A percentile compares a stretch with the other conserved stretches of the same genome.
Conservation (phyloP, 2,888 invertebrate species). For the Lingula anatina region DNA sequence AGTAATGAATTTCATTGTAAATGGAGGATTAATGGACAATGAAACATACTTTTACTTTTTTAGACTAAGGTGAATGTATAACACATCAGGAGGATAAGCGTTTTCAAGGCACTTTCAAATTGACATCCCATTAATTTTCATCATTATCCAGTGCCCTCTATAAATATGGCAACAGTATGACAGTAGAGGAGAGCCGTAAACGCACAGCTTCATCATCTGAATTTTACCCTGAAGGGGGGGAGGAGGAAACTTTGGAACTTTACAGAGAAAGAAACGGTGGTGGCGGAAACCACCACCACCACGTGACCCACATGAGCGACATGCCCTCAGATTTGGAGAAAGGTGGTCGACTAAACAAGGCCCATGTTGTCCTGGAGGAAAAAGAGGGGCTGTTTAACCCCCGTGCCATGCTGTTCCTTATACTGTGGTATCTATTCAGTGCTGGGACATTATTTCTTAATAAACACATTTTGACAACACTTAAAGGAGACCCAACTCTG, state of each 20-base stretch:
- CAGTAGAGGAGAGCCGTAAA: neutral
- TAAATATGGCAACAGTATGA: neutral
- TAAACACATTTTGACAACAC: slow-evolving; percentile 69
- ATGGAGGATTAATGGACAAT: no score
- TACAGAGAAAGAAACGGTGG: neutral
- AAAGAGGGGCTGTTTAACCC: slow-evolving; percentile 32
- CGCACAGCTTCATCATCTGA: neutral
- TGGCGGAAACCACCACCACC: neutral
- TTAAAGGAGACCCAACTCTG: slow-evolving; percentile 69
- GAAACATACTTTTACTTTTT: no score
- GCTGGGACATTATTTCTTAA: slow-evolving; percentile 72
- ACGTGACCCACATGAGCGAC: neutral
- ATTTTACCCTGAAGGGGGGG: neutral
- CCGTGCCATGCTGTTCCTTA: slow-evolving; percentile 36
- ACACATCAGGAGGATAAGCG: neutral
- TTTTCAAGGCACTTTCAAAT: neutral
- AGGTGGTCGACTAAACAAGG: no score
- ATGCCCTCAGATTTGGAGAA: slow-evolving; percentile 10
- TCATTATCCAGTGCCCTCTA: neutral
- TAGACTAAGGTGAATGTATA: no score
- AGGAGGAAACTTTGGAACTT: slow-evolving; percentile 1
- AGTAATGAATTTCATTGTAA: no score
- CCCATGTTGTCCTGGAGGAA: no score
- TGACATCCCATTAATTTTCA: neutral
- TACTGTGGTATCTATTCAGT: slow-evolving; percentile 73